Base-by-base conservation (phyloP, 2,113 vertebrate genomes). In the Heterocephalus glaber region DNA sequence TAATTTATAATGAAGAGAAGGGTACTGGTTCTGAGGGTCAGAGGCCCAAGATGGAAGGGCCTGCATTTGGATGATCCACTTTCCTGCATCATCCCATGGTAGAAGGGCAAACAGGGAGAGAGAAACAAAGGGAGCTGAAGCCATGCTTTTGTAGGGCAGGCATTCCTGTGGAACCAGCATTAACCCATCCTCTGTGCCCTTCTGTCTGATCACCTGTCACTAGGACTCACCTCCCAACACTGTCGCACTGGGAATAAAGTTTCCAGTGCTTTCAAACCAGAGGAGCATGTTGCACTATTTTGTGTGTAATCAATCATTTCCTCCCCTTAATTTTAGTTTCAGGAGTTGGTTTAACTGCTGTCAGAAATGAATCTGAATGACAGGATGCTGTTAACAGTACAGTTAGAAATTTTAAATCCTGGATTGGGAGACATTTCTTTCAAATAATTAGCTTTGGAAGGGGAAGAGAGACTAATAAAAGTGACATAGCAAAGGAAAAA, bases 311-410 rank as follows among this genome's bases (percentile, higher is more conserved):
- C 33, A 70, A 60, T 86, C 58, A 81, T 60, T 20, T 74, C 33
- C 30, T 20, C 20, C 66, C 28, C 35, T 92, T 72, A 65, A 22
- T 41, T 90, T 74, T 74, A 80, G 47, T 84, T 91, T 91, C 49
- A 47, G 22, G 16, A 68, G 14, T 12, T 90, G 68, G 81, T 58
- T 41, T 12, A 83, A 20, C 14, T 41, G 49, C 7, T 44, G 44
- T 54, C 6, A 94, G 92, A 95, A 92, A 83, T 89, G 14, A 83
- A 90, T 92, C n/a, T 90, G 28, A 84, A 74, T 60, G 84, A 85
- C 16, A 92, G 61, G 58, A 93, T 80, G 30, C 60, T 77, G 60
- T 77, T 17, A 89, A 60, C 66, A 24, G 56, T 77, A 82, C 20
- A 72, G 56, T 77, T 35, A 82, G 6, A 72, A 72, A 70, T 72